phyloP scores from a whole-genome alignment of 2,113 vertebrate genomes.

The Pontoporia blainvillei region DNA sequence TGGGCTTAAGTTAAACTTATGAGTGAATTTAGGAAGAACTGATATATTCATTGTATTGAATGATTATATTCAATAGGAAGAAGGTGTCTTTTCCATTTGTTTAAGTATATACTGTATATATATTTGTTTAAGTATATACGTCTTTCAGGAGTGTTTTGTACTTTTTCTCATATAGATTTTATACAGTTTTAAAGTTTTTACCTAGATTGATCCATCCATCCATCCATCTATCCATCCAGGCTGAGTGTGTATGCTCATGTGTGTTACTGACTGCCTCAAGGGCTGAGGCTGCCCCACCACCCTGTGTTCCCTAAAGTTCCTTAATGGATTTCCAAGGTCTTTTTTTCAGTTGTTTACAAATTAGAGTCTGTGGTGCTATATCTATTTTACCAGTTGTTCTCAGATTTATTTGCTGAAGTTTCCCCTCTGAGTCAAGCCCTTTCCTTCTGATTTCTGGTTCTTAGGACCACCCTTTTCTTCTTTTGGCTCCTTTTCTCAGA shows the following conservation, averaged over 20 bases:
- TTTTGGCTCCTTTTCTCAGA: not conserved
- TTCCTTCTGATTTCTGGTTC: not conserved
- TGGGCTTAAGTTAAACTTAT: not conserved
- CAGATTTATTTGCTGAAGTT: not conserved
- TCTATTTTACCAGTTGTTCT: not conserved
- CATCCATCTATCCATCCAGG: not conserved
- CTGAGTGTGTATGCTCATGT: not conserved
- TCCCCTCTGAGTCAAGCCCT: not conserved
- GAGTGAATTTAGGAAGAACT: not conserved
- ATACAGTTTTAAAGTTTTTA: not conserved
- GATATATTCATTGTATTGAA: not conserved
- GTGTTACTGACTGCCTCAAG: not conserved
- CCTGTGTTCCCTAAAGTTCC: not conserved
- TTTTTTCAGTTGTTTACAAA: not conserved
- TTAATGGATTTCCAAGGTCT: not conserved
- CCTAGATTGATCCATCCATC: not conserved
- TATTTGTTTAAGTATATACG: not conserved
- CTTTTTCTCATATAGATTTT: not conserved
- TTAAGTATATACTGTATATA: not conserved
- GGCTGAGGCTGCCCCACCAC: not conserved
- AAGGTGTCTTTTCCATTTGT: not conserved
- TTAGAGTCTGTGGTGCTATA: not conserved
- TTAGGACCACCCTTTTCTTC: not conserved
- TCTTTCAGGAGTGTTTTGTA: not conserved
- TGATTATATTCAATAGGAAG: not conserved